Base-by-base conservation (phyloP, 2,113 vertebrate genomes). In the Sinocyclocheilus anophthalmus region DNA sequence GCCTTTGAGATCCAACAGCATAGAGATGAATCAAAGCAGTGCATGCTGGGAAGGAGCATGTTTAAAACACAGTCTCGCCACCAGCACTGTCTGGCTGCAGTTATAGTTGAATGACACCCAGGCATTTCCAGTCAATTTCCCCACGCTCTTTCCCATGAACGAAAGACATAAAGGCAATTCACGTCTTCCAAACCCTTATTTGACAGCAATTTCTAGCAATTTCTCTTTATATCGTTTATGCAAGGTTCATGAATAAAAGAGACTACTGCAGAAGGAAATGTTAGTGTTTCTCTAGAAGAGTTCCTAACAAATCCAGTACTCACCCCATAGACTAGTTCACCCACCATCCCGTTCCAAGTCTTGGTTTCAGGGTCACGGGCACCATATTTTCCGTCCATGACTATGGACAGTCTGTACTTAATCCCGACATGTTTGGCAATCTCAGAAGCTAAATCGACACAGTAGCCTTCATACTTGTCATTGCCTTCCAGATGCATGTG, bases 271-370 rank as follows among this genome's bases (percentile, higher is more conserved):
- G n/a, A 57, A 78, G 26, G 76, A 65, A 53, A 24, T 11, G 79
- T 81, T 65, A 83, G 57, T 39, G 7, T 1, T 50, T 24, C 57
- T 26, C 0, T 13, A 10, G 53, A 59, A 59, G 12, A 53, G 8
- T 18, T 33, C 20, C 33, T 12, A 81, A 57, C 37, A 9, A 18
- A 61, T 65, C 14, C 42, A 88, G 93, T 95, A 98, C 98, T 99
- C 96, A 99, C 98, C 96, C 98, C 98, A 94, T 99, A 99, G 93
- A 99, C 98, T 93, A 99, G 98, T 95, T 99, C 98, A 93, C 98
- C 98, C 95, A 99, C 98, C 98, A 99, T 99, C 95, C 98, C 98
- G 92, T 99, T 99, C 98, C 98, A 99, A 91, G 97, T 97, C 94
- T 99, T 99, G 95, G 97, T 99, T 93, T 99, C 98, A 55, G 98